Conservation (phyloP, 1,140 invertebrate genomes). For the Lutraria rhynchaena region DNA sequence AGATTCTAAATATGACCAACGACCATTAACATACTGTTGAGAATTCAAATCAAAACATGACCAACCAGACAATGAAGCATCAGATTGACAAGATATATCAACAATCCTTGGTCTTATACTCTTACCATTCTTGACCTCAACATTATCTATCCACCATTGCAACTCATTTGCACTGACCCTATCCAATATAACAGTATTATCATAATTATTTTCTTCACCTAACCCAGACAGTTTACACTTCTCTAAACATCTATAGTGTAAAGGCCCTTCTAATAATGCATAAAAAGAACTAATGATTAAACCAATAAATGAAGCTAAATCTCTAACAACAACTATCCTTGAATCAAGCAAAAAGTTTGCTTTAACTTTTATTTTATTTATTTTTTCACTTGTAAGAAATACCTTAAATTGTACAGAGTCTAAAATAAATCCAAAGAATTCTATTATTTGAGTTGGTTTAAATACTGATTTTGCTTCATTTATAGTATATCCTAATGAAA, state of each 20-base stretch:
- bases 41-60: not conserved
- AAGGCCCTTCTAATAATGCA: conserved; percentile 8
- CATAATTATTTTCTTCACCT: not conserved
- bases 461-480: not conserved
- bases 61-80: conserved; percentile 25
- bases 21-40: not conserved
- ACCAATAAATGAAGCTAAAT: conserved; percentile 35
- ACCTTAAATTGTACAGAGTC: conserved; percentile 17
- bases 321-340: not conserved
- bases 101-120: conserved; percentile 9
- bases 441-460: not conserved
- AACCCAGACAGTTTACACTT: not conserved
- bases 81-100: not conserved
- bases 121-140: conserved; percentile 26
- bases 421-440: conserved; percentile 1
- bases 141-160: conserved; percentile 41
- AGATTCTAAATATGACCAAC: conserved; percentile 21
- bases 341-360: not conserved
- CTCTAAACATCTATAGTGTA: conserved; percentile 40
- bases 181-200: not conserved
- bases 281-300: not conserved
- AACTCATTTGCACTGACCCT: conserved; percentile 13
- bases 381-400: conserved; percentile 16
- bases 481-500: not conserved
- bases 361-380: not conserved